Evolutionary conservation across 1,140 invertebrate species (phyloP).

Genomic region (Megalopta genalis): DNA sequence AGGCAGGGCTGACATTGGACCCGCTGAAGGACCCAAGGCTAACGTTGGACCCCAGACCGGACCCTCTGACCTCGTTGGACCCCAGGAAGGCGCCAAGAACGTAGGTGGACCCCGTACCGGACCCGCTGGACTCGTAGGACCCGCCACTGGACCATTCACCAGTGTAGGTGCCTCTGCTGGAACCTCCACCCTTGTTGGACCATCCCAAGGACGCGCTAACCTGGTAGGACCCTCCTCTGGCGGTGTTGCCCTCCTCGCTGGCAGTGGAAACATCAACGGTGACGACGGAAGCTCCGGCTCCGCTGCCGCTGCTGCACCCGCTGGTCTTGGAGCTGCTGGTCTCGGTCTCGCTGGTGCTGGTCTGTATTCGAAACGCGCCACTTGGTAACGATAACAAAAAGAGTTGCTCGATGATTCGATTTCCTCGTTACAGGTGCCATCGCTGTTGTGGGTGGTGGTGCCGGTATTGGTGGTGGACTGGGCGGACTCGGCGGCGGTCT

Average conservation of each 20-base stretch:
- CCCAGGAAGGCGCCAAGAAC: constrained; percentile 78
- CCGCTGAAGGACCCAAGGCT: constrained; percentile 79
- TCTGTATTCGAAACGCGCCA: not conserved
- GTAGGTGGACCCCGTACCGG: constrained; percentile 79
- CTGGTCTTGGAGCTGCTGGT: constrained; percentile 65
- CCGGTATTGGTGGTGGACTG: constrained; percentile 76
- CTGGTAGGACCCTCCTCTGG: constrained; percentile 78
- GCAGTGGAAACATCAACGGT: constrained; percentile 79
- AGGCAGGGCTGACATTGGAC: constrained; percentile 79
- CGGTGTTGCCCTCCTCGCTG: constrained; percentile 77
- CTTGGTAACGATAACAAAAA: too few relatives aligned
- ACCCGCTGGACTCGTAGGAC: constrained; percentile 77
- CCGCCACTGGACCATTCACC: constrained; percentile 78
- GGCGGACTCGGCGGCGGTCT: constrained; percentile 78
- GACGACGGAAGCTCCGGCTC: constrained; percentile 79
- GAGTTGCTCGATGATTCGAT: too few relatives aligned
- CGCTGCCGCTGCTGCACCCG: constrained; percentile 77
- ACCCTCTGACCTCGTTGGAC: constrained; percentile 78
- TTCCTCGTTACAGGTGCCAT: constrained; percentile 71
- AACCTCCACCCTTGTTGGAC: constrained; percentile 77
- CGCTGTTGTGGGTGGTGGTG: constrained; percentile 77
- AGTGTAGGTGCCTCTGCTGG: constrained; percentile 77
- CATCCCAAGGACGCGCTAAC: constrained; percentile 76
- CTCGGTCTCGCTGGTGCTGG: constrained; percentile 34
- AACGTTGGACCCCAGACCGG: constrained; percentile 79